Percentiles rank a stretch among this genome's conserved stretches.
Evolutionary conservation across 1,140 invertebrate genomes (phyloP).

Genomic region (Drosophila lacertosa): DNA sequence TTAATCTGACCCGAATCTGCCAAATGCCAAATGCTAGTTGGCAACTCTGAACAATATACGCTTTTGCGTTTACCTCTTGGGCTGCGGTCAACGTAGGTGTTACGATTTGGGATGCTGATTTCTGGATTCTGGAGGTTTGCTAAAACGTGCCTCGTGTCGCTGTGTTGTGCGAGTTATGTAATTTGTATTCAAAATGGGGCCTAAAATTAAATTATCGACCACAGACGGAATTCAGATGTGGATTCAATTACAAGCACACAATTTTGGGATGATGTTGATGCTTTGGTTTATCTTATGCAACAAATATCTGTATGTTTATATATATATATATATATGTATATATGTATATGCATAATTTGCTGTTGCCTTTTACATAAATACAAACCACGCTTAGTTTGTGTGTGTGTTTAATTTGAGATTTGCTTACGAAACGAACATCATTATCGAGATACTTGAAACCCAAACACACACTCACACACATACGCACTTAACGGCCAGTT

Average conservation of each 20-base stretch:
- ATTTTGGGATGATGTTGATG: constrained; percentile 43
- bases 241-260: constrained; percentile 76
- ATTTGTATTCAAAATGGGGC: constrained; percentile 75
- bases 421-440: constrained; percentile 77
- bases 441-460: constrained; percentile 55
- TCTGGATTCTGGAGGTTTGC: not conserved
- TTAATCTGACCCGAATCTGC: too few species aligned
- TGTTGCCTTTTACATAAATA: constrained; percentile 61
- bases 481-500: constrained; percentile 56
- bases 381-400: constrained; percentile 13
- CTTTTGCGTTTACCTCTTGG: not conserved
- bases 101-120: too few species aligned
- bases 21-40: too few species aligned
- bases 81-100: not conserved
- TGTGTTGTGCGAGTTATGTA: constrained; percentile 17
- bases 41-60: too few species aligned
- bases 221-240: constrained; percentile 80
- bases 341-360: constrained; percentile 63
- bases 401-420: constrained; percentile 63
- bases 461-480: constrained; percentile 17
- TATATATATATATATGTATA: too few species aligned
- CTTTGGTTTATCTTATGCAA: constrained; percentile 58
- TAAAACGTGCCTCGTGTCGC: not conserved
- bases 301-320: constrained; percentile 18
- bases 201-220: constrained; percentile 78